Percentiles rank a stretch among this genome's conserved stretches.
These are phyloP conservation scores for Lordiphosa collinella DNA, from an alignment of 1,140 invertebrate genomes.

Conservation along the genomic window DNA sequence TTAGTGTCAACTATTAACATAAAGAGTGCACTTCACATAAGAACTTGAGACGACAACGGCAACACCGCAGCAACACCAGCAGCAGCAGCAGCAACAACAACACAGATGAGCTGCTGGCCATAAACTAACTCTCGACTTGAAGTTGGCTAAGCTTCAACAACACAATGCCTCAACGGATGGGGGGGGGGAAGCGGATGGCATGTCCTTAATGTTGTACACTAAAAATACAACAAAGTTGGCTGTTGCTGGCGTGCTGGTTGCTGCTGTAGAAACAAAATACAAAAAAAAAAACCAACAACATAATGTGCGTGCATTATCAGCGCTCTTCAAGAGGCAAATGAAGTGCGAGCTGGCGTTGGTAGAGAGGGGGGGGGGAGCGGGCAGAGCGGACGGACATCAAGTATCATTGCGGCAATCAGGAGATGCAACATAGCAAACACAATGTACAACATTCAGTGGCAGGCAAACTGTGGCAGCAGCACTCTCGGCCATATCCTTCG, in stretches of 20 bases:
- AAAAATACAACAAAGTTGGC: slow-evolving; percentile 41
- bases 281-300: too few species aligned
- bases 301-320: slow-evolving; percentile 62
- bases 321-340: slow-evolving; percentile 62
- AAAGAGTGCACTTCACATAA: slow-evolving; percentile 74
- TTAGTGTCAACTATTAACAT: slow-evolving; percentile 77
- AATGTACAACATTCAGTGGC: slow-evolving; percentile 27
- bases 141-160: slow-evolving; percentile 62
- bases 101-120: slow-evolving; percentile 40
- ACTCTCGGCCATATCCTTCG: slow-evolving; percentile 43
- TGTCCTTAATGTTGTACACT: slow-evolving; percentile 57
- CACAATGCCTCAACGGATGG: slow-evolving; percentile 44
- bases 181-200: slow-evolving; percentile 11
- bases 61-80: slow-evolving; percentile 18
- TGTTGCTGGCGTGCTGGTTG: slow-evolving; percentile 14
- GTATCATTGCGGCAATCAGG: slow-evolving; percentile 55
- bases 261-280: too few species aligned
- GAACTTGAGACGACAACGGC: slow-evolving; percentile 66
- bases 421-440: slow-evolving; percentile 16
- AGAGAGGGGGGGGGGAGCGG: not conserved
- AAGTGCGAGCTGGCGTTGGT: slow-evolving; percentile 43
- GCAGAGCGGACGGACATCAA: slow-evolving; percentile 17
- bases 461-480: slow-evolving; percentile 19
- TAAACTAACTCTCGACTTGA: slow-evolving; percentile 67
- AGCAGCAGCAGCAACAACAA: slow-evolving; percentile 23